phyloP scores from a whole-genome alignment of 2,797 vertebrate species.

The Trachops cirrhosus region DNA sequence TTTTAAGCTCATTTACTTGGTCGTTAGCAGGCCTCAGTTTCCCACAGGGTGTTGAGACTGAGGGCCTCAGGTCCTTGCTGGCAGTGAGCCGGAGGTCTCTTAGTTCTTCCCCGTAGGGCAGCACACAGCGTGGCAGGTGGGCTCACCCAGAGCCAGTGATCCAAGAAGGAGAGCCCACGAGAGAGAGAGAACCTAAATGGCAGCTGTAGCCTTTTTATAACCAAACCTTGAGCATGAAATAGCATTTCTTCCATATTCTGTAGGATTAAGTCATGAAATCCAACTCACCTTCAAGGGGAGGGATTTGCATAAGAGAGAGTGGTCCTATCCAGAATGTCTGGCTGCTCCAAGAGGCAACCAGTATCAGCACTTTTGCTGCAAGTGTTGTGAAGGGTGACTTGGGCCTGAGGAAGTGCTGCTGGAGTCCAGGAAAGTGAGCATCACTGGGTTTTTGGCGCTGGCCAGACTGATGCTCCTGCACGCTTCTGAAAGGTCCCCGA shows the following conservation, averaged over 20 bases:
- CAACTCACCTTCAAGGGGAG: background rate
- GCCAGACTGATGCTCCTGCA: background rate
- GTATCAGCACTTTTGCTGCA: background rate
- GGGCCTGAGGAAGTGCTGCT: background rate
- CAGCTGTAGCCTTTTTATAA: background rate
- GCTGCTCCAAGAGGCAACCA: accelerated
- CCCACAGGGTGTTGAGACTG: background rate
- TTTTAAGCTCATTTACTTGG: background rate
- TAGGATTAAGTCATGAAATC: background rate
- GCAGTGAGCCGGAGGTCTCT: background rate
- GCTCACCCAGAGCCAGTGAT: background rate
- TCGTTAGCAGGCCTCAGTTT: background rate
- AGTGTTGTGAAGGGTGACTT: background rate
- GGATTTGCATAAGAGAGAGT: background rate
- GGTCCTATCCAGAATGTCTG: accelerated
- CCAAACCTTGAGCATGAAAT: background rate
- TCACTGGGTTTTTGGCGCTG: background rate
- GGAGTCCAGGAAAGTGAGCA: background rate
- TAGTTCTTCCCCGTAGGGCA: background rate
- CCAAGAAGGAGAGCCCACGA: background rate
- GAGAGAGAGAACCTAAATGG: background rate
- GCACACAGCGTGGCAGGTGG: background rate
- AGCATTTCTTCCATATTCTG: background rate
- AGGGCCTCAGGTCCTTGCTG: background rate
- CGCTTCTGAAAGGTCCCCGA: background rate